These are phyloP conservation scores for Pectinophora gossypiella DNA, from an alignment of 1,140 invertebrate genomes.

Conservation along the genomic window DNA sequence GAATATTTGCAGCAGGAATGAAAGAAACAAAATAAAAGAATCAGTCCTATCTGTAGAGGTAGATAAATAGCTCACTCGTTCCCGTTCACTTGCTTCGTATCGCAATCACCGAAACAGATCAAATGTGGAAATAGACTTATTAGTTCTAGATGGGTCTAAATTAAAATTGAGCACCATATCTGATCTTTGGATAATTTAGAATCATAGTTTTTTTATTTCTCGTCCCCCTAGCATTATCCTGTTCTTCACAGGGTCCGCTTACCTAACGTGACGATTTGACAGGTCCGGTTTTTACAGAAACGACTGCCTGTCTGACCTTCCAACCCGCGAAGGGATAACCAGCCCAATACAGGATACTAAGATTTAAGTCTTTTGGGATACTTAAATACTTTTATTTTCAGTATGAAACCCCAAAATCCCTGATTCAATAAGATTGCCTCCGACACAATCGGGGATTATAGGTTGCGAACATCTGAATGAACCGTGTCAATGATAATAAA, in stretches of 20 bases:
- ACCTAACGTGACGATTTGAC: too few species aligned
- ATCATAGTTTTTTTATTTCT: neutral
- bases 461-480: too few species aligned
- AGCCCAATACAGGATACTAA: neutral
- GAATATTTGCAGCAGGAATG: neutral
- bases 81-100: conserved; percentile 8
- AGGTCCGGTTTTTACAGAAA: too few species aligned
- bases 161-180: neutral
- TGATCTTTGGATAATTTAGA: neutral
- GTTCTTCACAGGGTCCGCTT: too few species aligned
- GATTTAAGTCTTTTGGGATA: neutral
- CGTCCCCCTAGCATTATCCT: too few species aligned
- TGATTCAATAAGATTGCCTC: neutral
- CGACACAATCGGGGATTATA: too few species aligned
- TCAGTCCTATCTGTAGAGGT: neutral
- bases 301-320: too few species aligned
- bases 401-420: neutral
- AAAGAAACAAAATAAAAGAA: neutral
- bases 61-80: conserved; percentile 31
- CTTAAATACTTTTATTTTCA: neutral
- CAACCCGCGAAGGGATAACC: too few species aligned
- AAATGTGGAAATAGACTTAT: conserved; percentile 7
- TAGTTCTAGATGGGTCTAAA: neutral
- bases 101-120: conserved; percentile 23
- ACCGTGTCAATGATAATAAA: neutral